These are phyloP conservation scores for Drosophila sturtevanti DNA, from an alignment of 1,140 invertebrate species.

Conservation along the genomic window DNA sequence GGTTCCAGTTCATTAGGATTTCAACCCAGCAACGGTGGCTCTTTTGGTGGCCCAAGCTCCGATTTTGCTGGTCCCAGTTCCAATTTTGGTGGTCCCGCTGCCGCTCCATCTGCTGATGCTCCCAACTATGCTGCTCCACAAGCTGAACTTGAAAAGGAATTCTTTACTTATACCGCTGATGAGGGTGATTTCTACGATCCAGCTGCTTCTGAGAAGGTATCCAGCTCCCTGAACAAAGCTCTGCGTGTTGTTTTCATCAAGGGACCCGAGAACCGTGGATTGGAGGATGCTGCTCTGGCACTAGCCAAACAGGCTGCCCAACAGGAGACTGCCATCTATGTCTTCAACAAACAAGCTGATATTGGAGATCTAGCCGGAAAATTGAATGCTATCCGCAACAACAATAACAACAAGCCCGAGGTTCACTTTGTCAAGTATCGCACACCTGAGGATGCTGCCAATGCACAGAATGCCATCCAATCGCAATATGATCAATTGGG, in stretches of 20 bases:
- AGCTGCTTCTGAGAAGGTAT: conserved; percentile 48
- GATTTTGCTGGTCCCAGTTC: not conserved
- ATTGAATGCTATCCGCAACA: conserved; percentile 60
- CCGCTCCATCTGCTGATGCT: conserved; percentile 38
- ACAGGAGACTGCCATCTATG: conserved; percentile 77
- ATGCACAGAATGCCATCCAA: conserved; percentile 72
- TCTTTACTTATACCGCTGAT: conserved; percentile 68
- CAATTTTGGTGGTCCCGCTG: conserved; percentile 7
- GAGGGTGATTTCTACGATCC: conserved; percentile 68
- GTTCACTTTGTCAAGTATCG: conserved; percentile 81
- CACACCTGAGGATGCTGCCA: conserved; percentile 68
- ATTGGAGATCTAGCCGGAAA: conserved; percentile 70
- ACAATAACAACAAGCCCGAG: conserved; percentile 69
- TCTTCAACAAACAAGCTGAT: conserved; percentile 76
- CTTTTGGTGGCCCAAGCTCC: not conserved
- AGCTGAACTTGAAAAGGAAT: conserved; percentile 75
- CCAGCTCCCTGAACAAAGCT: conserved; percentile 51
- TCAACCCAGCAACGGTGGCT: too few species aligned
- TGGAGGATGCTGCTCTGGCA: conserved; percentile 68
- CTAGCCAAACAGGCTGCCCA: conserved; percentile 72
- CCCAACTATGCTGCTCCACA: conserved; percentile 42
- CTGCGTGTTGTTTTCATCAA: conserved; percentile 80
- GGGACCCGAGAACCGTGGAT: conserved; percentile 67
- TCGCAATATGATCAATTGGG: conserved; percentile 73
- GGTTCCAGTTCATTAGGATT: not conserved